Percentiles rank a stretch among this genome's conserved stretches.
Evolutionary conservation across 2,888 invertebrate genomes (phyloP).

Genomic region (Autographa pulchrina): DNA sequence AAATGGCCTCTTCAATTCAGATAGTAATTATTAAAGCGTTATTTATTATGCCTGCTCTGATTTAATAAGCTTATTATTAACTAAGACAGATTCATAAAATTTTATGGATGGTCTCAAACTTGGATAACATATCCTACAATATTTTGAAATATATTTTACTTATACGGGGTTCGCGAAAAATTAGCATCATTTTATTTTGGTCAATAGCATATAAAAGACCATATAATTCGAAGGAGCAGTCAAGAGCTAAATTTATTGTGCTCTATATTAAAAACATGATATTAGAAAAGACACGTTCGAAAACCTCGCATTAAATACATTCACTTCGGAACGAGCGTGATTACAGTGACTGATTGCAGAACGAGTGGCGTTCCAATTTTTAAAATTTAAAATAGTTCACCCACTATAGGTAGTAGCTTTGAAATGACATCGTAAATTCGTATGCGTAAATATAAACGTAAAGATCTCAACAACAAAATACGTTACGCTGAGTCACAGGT

Average conservation of each 20-base stretch:
- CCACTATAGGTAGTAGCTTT: constrained; percentile 44
- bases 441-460: constrained; percentile 60
- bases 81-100: not conserved
- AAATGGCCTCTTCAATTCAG: constrained; percentile 54
- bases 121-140: not conserved
- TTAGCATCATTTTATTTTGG: too few species aligned
- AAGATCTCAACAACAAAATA: constrained; percentile 58
- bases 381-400: constrained; percentile 58
- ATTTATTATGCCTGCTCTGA: constrained; percentile 39
- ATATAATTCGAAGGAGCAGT: not conserved
- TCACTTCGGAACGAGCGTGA: constrained; percentile 33
- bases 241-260: constrained; percentile 4
- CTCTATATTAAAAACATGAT: not conserved
- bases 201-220: too few species aligned
- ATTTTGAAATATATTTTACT: too few species aligned
- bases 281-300: constrained; percentile 15
- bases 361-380: constrained; percentile 56
- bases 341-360: constrained; percentile 47
- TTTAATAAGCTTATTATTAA: constrained; percentile 39
- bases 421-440: constrained; percentile 45
- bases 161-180: too few species aligned
- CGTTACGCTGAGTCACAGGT: constrained; percentile 53
- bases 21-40: constrained; percentile 38
- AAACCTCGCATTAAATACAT: constrained; percentile 28
- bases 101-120: not conserved